These are phyloP conservation scores for Meloidogyne hapla DNA, from an alignment of 1,140 invertebrate species.

Conservation along the genomic window DNA sequence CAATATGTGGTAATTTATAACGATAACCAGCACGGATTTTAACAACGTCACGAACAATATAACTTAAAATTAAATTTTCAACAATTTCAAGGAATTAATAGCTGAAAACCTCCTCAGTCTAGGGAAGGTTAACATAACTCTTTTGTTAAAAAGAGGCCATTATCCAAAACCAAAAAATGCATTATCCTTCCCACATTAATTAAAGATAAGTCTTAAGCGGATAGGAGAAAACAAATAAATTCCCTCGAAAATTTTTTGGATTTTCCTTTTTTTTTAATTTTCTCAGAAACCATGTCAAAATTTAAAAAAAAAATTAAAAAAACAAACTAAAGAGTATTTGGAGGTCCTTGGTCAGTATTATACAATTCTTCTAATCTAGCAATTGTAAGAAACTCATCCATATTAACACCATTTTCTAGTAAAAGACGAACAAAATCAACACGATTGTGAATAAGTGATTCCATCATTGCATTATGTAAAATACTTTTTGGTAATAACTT, in stretches of 20 bases:
- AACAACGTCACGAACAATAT: conserved; percentile 39
- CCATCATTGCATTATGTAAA: conserved; percentile 79
- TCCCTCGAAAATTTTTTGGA: too few species aligned
- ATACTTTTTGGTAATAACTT: conserved; percentile 66
- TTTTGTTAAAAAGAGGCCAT: too few species aligned
- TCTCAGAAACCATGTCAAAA: neutral
- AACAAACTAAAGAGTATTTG: conserved; percentile 94
- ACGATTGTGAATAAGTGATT: conserved; percentile 89
- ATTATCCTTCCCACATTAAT: too few species aligned
- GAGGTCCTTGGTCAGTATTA: conserved; percentile 77
- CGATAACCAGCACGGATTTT: conserved; percentile 35
- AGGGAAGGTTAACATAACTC: too few species aligned
- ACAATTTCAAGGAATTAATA: too few species aligned
- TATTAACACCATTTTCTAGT: conserved; percentile 88
- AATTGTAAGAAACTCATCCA: conserved; percentile 94
- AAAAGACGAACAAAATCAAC: conserved; percentile 88
- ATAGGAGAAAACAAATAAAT: too few species aligned
- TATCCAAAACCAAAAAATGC: too few species aligned
- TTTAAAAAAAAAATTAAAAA: neutral
- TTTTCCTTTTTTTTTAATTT: too few species aligned
- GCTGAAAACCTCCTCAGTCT: too few species aligned
- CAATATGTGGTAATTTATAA: conserved; percentile 79
- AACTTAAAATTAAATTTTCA: conserved; percentile 20
- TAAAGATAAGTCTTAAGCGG: too few species aligned
- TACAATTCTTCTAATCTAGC: conserved; percentile 90